Conservation (phyloP, 2,888 invertebrate genomes). For the Lasioglossum malachurum region DNA sequence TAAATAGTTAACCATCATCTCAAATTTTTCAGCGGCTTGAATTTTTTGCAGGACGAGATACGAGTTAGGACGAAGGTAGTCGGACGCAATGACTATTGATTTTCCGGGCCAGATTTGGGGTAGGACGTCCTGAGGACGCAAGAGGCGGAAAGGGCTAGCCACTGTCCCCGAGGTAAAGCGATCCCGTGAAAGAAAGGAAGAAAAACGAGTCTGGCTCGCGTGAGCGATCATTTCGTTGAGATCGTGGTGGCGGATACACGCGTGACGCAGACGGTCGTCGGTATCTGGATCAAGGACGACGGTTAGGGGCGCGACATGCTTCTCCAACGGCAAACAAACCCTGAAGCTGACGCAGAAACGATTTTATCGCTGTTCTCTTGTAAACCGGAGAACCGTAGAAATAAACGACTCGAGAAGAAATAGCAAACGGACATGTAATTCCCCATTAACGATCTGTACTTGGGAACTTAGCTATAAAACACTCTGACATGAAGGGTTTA, state of each 20-base stretch:
- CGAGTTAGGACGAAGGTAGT: background rate
- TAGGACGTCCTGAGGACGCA: conserved; percentile 74
- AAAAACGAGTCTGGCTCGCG: conserved; percentile 24
- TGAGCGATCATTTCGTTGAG: conserved; percentile 38
- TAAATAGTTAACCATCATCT: background rate
- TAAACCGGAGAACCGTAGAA: conserved; percentile 5
- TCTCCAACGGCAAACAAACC: background rate
- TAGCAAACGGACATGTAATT: background rate
- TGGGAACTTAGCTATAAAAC: background rate
- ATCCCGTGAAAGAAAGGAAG: background rate
- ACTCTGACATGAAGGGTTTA: background rate
- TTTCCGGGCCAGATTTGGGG: conserved; percentile 74
- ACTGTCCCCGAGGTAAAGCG: conserved; percentile 25
- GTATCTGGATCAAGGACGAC: conserved; percentile 39
- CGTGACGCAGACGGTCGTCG: conserved; percentile 17
- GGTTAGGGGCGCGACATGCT: conserved; percentile 16
- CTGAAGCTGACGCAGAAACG: background rate
- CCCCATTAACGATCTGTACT: background rate
- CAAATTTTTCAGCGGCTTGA: background rate
- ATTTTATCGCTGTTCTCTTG: conserved; percentile 1
- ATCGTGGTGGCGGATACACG: conserved; percentile 3
- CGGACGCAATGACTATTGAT: conserved; percentile 70
- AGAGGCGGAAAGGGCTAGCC: conserved; percentile 60
- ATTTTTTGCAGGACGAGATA: background rate
- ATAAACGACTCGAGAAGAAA: background rate